These are phyloP conservation scores for Clanis bilineata DNA, from an alignment of 2,888 invertebrate species.

Conservation along the genomic window DNA sequence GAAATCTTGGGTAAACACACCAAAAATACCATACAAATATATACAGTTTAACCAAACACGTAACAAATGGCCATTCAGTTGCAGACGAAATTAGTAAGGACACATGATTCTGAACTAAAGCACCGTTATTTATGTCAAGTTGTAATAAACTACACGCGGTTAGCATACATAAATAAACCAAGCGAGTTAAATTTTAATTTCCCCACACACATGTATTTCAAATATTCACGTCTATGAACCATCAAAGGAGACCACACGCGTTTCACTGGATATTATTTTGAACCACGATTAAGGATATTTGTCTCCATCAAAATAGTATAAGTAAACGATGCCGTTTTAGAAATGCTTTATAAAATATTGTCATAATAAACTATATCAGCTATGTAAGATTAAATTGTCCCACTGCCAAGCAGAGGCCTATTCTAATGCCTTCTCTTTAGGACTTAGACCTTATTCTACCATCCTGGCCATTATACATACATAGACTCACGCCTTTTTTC, in stretches of 20 bases:
- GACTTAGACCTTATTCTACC: too few relatives aligned
- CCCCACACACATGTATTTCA: not conserved
- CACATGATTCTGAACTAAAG: not conserved
- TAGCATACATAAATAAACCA: not conserved
- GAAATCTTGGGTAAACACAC: too few relatives aligned
- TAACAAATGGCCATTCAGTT: not conserved
- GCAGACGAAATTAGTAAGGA: not conserved
- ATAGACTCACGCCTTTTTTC: too few relatives aligned
- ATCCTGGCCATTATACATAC: too few relatives aligned
- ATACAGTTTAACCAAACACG: not conserved
- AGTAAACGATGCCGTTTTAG: too few relatives aligned
- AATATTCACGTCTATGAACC: conserved; percentile 3
- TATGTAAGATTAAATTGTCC: too few relatives aligned
- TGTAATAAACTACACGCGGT: not conserved
- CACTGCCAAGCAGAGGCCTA: too few relatives aligned
- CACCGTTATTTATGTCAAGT: not conserved
- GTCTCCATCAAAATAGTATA: not conserved
- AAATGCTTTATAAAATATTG: too few relatives aligned
- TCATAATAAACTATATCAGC: too few relatives aligned
- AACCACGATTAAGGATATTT: not conserved
- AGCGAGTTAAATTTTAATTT: conserved; percentile 4
- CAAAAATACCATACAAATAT: not conserved
- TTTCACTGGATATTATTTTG: not conserved
- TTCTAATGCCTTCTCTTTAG: too few relatives aligned
- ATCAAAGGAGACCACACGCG: conserved; percentile 8